Evolutionary conservation across 2,113 vertebrate genomes (phyloP).

Genomic region (Aspiorhynchus laticeps): DNA sequence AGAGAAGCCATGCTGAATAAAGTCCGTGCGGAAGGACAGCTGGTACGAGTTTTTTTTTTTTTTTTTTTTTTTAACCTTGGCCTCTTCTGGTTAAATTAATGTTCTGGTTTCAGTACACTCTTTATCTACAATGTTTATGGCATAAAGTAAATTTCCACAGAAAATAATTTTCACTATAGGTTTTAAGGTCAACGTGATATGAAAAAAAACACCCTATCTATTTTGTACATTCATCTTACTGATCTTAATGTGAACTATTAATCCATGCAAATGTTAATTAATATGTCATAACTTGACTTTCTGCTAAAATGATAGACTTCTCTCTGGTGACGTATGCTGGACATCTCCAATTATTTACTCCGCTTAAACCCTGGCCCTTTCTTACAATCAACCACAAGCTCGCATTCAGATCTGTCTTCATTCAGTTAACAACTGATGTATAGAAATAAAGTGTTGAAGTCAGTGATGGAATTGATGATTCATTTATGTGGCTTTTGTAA

Average conservation of each 20-base stretch:
- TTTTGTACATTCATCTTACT: background rate
- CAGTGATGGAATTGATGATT: background rate
- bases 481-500: constrained; percentile 74
- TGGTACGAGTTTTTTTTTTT: constrained; percentile 82
- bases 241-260: background rate
- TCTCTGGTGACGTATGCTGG: background rate
- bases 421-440: background rate
- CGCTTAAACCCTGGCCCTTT: background rate
- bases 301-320: background rate
- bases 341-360: background rate
- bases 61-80: too few species aligned
- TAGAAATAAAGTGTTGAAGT: background rate
- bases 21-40: constrained; percentile 93
- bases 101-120: background rate
- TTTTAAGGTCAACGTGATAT: background rate
- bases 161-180: background rate
- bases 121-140: background rate
- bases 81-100: background rate
- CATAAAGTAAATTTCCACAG: background rate
- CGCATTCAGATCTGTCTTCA: background rate
- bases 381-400: background rate
- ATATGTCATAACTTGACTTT: background rate
- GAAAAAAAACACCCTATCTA: background rate
- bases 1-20: constrained; percentile 95
- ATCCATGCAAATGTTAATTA: background rate